phyloP scores from a whole-genome alignment of 1,140 invertebrate species.

The Tenebrio molitor region DNA sequence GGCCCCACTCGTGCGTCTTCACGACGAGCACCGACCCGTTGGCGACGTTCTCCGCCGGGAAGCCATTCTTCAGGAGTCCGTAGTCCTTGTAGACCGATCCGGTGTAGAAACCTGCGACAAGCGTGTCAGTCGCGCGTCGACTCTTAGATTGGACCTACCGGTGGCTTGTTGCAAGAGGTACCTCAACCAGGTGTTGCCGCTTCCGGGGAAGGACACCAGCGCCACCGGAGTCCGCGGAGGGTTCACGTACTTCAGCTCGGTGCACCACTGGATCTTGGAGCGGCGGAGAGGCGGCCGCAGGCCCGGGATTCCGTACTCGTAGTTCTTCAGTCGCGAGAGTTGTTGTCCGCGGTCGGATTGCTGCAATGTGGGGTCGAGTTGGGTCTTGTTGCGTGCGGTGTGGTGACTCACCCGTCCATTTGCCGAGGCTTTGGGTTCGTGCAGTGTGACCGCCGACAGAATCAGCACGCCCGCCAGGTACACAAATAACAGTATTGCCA shows the following conservation, averaged over 20 bases:
- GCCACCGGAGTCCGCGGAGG: conserved; percentile 69
- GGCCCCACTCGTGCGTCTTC: conserved; percentile 84
- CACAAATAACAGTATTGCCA: conserved; percentile 68
- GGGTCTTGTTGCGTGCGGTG: background rate
- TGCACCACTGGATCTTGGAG: conserved; percentile 69
- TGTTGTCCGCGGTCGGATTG: conserved; percentile 46
- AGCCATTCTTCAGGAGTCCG: conserved; percentile 80
- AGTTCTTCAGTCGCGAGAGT: conserved; percentile 49
- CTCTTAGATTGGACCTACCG: conserved; percentile 64
- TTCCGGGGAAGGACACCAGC: conserved; percentile 82
- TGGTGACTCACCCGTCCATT: conserved; percentile 12
- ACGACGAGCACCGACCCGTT: conserved; percentile 83
- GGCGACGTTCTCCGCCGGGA: conserved; percentile 81
- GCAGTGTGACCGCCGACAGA: conserved; percentile 71
- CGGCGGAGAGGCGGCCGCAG: conserved; percentile 59
- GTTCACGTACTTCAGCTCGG: conserved; percentile 66
- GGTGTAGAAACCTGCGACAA: conserved; percentile 76
- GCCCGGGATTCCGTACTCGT: conserved; percentile 55
- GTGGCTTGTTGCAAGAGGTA: conserved; percentile 84
- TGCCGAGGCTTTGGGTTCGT: conserved; percentile 64
- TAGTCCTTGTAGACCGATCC: conserved; percentile 86
- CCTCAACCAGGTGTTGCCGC: conserved; percentile 85
- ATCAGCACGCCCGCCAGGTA: conserved; percentile 71
- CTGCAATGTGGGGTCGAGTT: conserved; percentile 17
- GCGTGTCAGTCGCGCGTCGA: no score